phyloP scores from a whole-genome alignment of 2,113 vertebrate species.

The Isichthys henryi region DNA sequence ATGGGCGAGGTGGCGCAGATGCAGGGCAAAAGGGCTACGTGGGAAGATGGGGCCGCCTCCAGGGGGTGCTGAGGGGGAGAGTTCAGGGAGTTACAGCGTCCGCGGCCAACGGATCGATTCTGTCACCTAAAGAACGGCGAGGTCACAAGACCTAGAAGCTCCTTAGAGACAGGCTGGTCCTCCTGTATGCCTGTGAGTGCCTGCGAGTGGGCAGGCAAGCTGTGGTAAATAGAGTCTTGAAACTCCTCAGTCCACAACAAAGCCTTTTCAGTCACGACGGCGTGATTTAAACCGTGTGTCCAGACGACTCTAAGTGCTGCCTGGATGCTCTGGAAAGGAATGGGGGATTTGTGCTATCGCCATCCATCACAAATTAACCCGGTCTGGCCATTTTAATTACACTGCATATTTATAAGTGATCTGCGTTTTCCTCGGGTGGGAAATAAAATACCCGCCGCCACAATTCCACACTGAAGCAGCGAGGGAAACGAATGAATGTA shows the following conservation, averaged over 20 bases:
- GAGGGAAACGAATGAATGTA: background rate
- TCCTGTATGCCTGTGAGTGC: background rate
- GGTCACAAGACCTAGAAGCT: constrained; percentile 28
- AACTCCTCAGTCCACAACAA: constrained; percentile 25
- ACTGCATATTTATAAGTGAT: background rate
- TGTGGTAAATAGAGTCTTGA: constrained; percentile 15
- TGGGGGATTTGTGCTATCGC: background rate
- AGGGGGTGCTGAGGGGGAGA: background rate
- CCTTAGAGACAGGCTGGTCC: constrained; percentile 12
- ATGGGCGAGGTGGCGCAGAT: constrained; percentile 2
- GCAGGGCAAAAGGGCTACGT: background rate
- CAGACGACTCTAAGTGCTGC: constrained; percentile 11
- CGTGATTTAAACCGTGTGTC: constrained; percentile 19
- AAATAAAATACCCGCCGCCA: background rate
- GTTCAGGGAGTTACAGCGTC: constrained; percentile 29
- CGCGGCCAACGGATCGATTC: constrained; percentile 37
- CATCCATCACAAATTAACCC: background rate
- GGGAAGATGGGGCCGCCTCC: constrained; percentile 19
- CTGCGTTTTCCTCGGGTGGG: background rate
- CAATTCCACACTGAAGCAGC: background rate
- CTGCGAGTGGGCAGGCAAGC: background rate
- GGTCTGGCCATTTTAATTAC: background rate
- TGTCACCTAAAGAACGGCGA: constrained; percentile 36
- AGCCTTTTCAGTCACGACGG: constrained; percentile 23
- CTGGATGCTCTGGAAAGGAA: background rate